Base-by-base conservation (phyloP, 1,140 invertebrate genomes). In the Diprion similis region DNA sequence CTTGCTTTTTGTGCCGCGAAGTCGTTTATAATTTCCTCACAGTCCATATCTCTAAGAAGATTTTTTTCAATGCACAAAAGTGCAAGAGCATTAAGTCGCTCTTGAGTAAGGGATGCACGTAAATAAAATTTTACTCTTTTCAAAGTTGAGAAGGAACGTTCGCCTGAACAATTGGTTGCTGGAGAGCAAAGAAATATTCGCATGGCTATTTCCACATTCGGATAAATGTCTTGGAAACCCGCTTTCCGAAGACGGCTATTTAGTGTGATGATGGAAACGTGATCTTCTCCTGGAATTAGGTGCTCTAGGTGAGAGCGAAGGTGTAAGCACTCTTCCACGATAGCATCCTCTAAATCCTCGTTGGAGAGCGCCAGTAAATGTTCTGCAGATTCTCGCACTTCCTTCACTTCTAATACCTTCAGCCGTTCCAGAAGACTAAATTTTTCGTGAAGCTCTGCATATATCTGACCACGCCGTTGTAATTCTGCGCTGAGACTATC, bases 321-420 rank as follows among this genome's bases (percentile, higher is more conserved):
- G 51, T 59, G 51, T 59, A 59, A 59, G 51, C 51, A 59, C 7
- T 59, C 51, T 59, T 59, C 51, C 51, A 59, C 51, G 51, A 59
- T 13, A 59, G 51, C 51, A 59, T 59, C 51, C 51, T 59, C 51
- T 59, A 59, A 59, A 59, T 59, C 1, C 51, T 59, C 51, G 1
- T 59, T 59, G 51, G 0, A 59, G 51, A 59, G n/a, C 7, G 51
- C 51, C 51, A 59, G 51, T 59, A 59, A 1, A 2, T 59, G 1
- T 59, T 59, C n/a, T 59, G 51, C 51, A 59, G 51, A 59, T 59
- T 59, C 51, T 59, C 51, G 51, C n/a, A 59, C n/a, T n/a, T 59
- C 51, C 1, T 59, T 59, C 7, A 59, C 51, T 59, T 59, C 51
- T 59, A 59, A 59, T 59, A 59, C 51, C 51, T 59, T n/a, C 51